Base-by-base conservation (phyloP, 2,888 invertebrate genomes). In the Limnephilus lunatus region DNA sequence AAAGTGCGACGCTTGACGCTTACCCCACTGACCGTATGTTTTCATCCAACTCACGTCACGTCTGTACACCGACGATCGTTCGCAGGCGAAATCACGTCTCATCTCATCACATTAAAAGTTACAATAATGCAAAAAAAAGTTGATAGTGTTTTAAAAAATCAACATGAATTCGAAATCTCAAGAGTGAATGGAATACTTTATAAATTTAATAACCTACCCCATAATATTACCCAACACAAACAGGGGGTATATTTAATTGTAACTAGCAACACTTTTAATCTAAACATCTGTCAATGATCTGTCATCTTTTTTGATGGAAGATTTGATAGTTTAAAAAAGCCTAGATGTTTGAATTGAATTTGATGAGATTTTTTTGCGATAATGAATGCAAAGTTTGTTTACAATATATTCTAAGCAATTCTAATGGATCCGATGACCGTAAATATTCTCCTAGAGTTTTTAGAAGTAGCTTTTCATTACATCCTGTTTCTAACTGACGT, bases 381-480 rank as follows among this genome's bases (percentile, higher is more conserved):
- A 68, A n/a, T n/a, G 25, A 68, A 25, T 68, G 68, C 25, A 68
- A n/a, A 68, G 5, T 19, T 68, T 68, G 53, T 68, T 68, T 68
- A 68, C 9, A n/a, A 68, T 25, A 68, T 25, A 68, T 68, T 68
- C 68, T n/a, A 68, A 19, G 25, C 9, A n/a, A 68, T 68, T 9
- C 2, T 68, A 30, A 96, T 96, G 96, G 96, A 95, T 94, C 94
- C 94, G 95, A 97, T 96, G 94, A 95, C 96, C 91, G 94, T 95
- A 53, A 97, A 97, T 94, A 95, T 97, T 90, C 95, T 97, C n/a
- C 94, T 97, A 91, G 97, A 97, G 95, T 97, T 97, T 94, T 94
- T 98, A 44, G 97, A 97, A 94, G 96, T 97, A 39, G 96, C 97
- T 0, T 96, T 97, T 93, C 97, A 97, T 94, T 96, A 95, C 91